A percentile compares a stretch with the other conserved stretches of the same genome.
Conservation (phyloP, 92 coral and sea anemone genomes). For the Chrysogorgia sp. region DNA sequence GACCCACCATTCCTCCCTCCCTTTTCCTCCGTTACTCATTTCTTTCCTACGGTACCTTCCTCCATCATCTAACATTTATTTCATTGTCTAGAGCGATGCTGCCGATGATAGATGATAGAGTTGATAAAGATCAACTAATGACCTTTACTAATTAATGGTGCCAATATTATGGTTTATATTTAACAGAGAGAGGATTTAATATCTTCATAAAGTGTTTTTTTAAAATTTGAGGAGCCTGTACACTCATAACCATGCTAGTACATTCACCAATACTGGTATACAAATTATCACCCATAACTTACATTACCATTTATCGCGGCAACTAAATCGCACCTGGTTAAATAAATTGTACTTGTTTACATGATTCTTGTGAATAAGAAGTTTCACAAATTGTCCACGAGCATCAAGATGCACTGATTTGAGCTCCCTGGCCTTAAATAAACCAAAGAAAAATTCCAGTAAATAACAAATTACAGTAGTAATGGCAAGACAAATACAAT, state of each 20-base stretch:
- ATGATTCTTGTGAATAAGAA: conserved; percentile 89
- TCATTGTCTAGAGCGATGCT: too few species aligned
- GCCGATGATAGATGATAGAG: too few species aligned
- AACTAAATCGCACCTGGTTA: conserved; percentile 73
- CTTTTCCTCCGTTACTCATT: background rate
- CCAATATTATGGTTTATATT: too few species aligned
- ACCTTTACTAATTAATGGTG: too few species aligned
- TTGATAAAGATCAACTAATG: too few species aligned
- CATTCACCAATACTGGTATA: background rate
- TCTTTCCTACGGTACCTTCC: too few species aligned
- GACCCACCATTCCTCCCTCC: background rate
- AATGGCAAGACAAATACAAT: background rate
- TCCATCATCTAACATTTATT: too few species aligned
- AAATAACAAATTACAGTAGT: background rate
- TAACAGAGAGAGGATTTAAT: too few species aligned
- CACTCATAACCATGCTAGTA: background rate
- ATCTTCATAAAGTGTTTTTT: background rate
- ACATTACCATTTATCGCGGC: background rate
- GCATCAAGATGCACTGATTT: conserved; percentile 96
- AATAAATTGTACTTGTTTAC: conserved; percentile 95
- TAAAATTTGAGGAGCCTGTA: background rate
- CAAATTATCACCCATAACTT: background rate
- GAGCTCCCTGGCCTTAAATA: conserved; percentile 82
- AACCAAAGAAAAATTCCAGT: background rate
- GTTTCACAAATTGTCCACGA: conserved; percentile 86